phyloP scores from a whole-genome alignment of 2,113 vertebrate species.

The Smithornis capensis region DNA sequence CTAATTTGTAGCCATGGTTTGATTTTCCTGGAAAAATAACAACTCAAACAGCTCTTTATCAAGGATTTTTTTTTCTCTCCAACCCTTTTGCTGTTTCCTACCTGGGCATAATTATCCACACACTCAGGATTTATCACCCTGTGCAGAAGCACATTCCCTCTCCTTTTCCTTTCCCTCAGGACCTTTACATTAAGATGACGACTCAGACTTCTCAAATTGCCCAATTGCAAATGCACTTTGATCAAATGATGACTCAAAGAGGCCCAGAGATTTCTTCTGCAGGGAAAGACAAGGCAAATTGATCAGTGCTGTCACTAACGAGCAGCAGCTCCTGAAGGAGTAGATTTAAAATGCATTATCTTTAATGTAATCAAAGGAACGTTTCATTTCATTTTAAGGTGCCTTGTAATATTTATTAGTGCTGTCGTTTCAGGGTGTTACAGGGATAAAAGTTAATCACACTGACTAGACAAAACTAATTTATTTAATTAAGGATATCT shows the following conservation, averaged over 20 bases:
- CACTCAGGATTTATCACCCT: not conserved
- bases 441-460: constrained; percentile 23
- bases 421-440: not conserved
- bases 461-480: not conserved
- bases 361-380: constrained; percentile 48
- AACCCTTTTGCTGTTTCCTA: not conserved
- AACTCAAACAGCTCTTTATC: not conserved
- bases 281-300: constrained; percentile 42
- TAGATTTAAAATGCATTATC: constrained; percentile 43
- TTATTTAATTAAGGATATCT: constrained; percentile 1
- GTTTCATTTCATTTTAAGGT: constrained; percentile 37
- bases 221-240: constrained; percentile 16
- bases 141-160: not conserved
- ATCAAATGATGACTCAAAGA: constrained; percentile 36
- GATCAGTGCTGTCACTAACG: constrained; percentile 15
- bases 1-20: not conserved
- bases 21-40: not conserved
- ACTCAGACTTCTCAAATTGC: not conserved
- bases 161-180: not conserved
- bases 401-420: constrained; percentile 17
- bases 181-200: not conserved
- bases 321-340: constrained; percentile 42
- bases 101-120: not conserved
- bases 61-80: not conserved
- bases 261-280: constrained; percentile 11